Base-by-base conservation (phyloP, 2,797 vertebrate genomes). In the Crocodylus rhombifer region DNA sequence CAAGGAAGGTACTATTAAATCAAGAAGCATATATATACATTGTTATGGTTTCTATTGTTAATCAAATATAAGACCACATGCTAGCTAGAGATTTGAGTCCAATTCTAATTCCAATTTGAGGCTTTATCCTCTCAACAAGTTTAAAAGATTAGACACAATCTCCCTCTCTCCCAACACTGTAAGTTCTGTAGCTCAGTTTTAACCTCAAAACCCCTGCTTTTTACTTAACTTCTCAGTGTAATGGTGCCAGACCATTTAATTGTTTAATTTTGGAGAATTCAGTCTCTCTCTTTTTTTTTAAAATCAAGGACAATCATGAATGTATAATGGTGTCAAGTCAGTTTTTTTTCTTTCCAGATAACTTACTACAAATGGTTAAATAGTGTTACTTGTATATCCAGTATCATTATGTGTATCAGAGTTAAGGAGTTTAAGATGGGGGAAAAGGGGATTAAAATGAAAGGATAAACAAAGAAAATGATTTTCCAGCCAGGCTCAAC, bases 381-480 rank as follows among this genome's bases (percentile, higher is more conserved):
- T 42, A 7, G 36, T 74, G 64, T 80, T 55, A 26, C 77, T 75
- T 61, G 42, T 51, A 75, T 75, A 85, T 8, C 74, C 63, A 14
- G 74, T 7, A 23, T 90, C 80, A 88, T 8, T n/a, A 14, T 69
- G 71, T 63, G 60, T 30, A 64, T 71, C 51, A 89, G 69, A 92
- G 60, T 5, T 80, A 82, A 87, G 90, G 15, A 17, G 69, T 55
- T 55, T 18, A 51, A 82, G 78, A 62, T 79, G n/a, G 65, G 77
- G 87, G 92, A 14, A 81, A 91, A 60, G 56, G 16, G 2, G 18
- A 26, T 71, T 84, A 36, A 77, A 26, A n/a, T 64, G 25, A 77
- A 89, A 87, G 51, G 91, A 25, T 9, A 90, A 87, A 88, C 9
- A 14, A 82, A 89, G 86, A 57, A 86, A 30, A 60, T 93, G 64